Evolutionary conservation across 2,113 vertebrate genomes (phyloP).

Genomic region (Romanogobio albipinnatus): DNA sequence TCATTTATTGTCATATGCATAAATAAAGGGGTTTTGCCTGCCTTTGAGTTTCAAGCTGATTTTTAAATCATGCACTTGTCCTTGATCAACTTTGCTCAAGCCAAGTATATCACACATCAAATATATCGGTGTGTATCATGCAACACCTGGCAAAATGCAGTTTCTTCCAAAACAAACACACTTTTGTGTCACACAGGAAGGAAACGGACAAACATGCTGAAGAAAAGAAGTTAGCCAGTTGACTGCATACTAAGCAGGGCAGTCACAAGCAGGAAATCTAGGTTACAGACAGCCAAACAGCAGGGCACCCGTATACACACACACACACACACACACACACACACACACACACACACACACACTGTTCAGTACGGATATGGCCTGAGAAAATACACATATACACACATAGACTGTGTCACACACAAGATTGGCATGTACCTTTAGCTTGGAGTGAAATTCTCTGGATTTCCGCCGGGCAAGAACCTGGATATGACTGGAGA

Average conservation of each 20-base stretch:
- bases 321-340: constrained; percentile 27
- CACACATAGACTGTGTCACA: constrained; percentile 19
- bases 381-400: constrained; percentile 10
- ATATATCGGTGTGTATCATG: constrained; percentile 58
- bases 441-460: constrained; percentile 99
- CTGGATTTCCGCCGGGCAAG: constrained; percentile 99
- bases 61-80: neutral
- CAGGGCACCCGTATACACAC: constrained; percentile 63
- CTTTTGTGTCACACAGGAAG: constrained; percentile 54
- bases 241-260: constrained; percentile 70
- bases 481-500: constrained; percentile 99
- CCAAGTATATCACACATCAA: neutral
- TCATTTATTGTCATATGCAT: neutral
- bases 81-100: neutral
- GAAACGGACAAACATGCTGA: constrained; percentile 53
- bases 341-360: neutral
- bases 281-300: constrained; percentile 83
- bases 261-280: constrained; percentile 84
- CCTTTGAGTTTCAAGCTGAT: neutral
- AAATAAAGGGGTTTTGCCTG: neutral
- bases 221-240: constrained; percentile 49
- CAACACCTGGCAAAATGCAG: constrained; percentile 54
- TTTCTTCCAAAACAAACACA: constrained; percentile 59
- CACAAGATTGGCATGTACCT: constrained; percentile 85
- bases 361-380: neutral